Evolutionary conservation across 2,888 invertebrate species (phyloP), one percentile per base, ranked within the genome.

Genomic region (Thera obeliscata): DNA sequence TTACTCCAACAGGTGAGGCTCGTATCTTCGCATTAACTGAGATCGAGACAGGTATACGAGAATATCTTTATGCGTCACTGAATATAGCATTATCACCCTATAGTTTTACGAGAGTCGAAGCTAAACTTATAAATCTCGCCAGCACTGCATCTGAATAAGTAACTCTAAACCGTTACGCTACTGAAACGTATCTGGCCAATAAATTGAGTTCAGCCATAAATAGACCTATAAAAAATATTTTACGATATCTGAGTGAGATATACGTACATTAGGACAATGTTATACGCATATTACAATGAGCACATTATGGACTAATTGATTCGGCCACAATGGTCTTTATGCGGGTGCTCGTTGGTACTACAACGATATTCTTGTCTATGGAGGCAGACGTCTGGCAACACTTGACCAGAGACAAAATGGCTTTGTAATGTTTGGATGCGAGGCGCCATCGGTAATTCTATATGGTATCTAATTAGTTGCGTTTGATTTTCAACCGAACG

Each of bases 371-470:
- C 90, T 92, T 93, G 92, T 93, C 91, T 92, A 91, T 86, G 81
- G 79, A 76, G 69, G 81, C 91, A 90, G 91, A 91, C 91, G 93
- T 91, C 92, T 93, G 92, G 87, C 85, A 90, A 90, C 91, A 92
- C 92, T 92, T 88, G 91, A 91, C 86, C 88, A 89, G 86, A 92
- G 92, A 93, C 93, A 93, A 93, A 93, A 93, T 93, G 92, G 81
- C 93, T 93, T 93, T 93, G 92, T 93, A 85, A 85, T 84, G 84
- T 84, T 83, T 83, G 82, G 78, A 84, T 83, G 85, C 83, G 81
- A 91, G 93, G 93, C 93, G 93, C 93, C 93, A 91, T 86, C 85
- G 82, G 93, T 91, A 91, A 93, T 87, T 87, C 81, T 87, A 89
- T 88, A 77, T 82, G 74, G 71, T 64, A 74, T 73, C 72, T 76